These are phyloP conservation scores for Sarcophaga variegata DNA, from an alignment of 2,888 invertebrate genomes.

Conservation along the genomic window DNA sequence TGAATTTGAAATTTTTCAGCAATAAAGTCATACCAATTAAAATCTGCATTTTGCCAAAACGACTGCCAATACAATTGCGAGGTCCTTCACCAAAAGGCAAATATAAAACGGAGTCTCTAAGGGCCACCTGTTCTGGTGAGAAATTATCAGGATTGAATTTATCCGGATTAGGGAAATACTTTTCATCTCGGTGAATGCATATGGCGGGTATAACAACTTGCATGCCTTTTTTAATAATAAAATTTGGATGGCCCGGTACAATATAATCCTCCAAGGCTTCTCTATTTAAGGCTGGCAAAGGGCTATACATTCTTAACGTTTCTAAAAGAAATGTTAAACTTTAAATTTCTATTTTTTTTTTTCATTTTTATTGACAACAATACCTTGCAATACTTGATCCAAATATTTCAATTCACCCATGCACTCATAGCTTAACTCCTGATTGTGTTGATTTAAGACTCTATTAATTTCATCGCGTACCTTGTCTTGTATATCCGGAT, in stretches of 20 bases:
- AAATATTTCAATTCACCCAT: conserved; percentile 82
- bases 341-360: no score
- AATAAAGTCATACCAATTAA: conserved; percentile 73
- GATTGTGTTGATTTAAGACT: conserved; percentile 75
- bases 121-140: conserved; percentile 82
- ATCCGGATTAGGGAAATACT: conserved; percentile 83
- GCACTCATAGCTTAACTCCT: conserved; percentile 80
- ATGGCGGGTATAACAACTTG: conserved; percentile 73
- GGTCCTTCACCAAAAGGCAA: conserved; percentile 79
- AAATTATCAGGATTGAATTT: conserved; percentile 85
- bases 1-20: conserved; percentile 73
- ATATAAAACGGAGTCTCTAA: conserved; percentile 80
- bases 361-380: neutral
- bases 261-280: conserved; percentile 76
- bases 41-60: conserved; percentile 78
- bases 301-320: conserved; percentile 84
- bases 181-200: conserved; percentile 83
- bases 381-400: conserved; percentile 82
- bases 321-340: conserved; percentile 77
- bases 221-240: conserved; percentile 81
- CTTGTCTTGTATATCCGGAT: conserved; percentile 81
- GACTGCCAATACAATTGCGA: conserved; percentile 77
- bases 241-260: conserved; percentile 81
- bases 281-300: conserved; percentile 82
- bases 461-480: conserved; percentile 81